Evolutionary conservation across 1,140 invertebrate genomes (phyloP).

Genomic region (Holotrichia oblita): DNA sequence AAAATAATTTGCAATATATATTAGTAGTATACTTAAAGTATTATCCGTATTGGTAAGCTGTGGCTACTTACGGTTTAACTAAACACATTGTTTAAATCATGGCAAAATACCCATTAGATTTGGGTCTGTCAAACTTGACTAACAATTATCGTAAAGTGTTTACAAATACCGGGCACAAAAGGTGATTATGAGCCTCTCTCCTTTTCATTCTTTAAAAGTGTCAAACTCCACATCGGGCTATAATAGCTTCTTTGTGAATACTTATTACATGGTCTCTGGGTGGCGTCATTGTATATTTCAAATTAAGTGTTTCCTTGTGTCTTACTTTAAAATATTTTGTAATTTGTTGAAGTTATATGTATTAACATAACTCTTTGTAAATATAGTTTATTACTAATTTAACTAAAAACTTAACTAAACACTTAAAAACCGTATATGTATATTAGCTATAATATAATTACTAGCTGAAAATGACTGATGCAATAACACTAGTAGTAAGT

Average conservation of each 20-base stretch:
- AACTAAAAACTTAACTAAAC: too few relatives aligned
- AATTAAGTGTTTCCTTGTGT: neutral
- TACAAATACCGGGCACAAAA: slow-evolving; percentile 23
- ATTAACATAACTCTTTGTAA: too few relatives aligned
- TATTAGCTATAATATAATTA: too few relatives aligned
- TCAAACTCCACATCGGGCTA: neutral
- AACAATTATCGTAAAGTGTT: slow-evolving; percentile 30
- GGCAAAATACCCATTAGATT: neutral
- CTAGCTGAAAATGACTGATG: too few relatives aligned
- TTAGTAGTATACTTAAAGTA: neutral
- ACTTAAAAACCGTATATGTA: too few relatives aligned
- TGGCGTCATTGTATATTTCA: neutral
- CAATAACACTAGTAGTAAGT: too few relatives aligned
- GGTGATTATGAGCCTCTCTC: neutral
- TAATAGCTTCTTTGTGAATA: neutral
- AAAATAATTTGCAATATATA: slow-evolving; percentile 5
- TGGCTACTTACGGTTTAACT: neutral
- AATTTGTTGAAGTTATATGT: neutral
- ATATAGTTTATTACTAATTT: too few relatives aligned
- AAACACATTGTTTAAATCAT: neutral
- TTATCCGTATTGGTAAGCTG: too few relatives aligned
- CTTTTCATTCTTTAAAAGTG: neutral
- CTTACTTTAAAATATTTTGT: neutral
- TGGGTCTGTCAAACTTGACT: neutral
- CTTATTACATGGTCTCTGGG: neutral